A percentile compares a stretch with the other conserved stretches of the same genome.
These are phyloP conservation scores for Halictus quadricinctus DNA, from an alignment of 2,888 invertebrate species.

Conservation along the genomic window DNA sequence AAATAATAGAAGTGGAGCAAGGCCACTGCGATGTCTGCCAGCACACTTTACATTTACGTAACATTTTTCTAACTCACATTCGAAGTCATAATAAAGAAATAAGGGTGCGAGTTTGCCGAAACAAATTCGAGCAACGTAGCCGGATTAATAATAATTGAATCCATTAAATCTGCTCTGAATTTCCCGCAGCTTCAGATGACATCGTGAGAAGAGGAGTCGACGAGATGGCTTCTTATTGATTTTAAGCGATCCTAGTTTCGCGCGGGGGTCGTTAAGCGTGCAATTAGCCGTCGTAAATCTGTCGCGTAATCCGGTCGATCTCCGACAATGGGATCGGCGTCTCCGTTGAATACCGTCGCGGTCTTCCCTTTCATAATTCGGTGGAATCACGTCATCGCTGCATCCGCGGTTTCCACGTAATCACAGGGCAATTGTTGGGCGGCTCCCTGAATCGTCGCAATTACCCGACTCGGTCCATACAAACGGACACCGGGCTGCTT, in stretches of 20 bases:
- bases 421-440: slow-evolving; percentile 31
- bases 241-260: slow-evolving; percentile 27
- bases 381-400: slow-evolving; percentile 16
- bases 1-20: too few relatives aligned
- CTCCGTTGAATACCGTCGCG: not conserved
- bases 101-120: too few relatives aligned
- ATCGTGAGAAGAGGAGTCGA: not conserved
- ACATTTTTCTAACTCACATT: too few relatives aligned
- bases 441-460: slow-evolving; percentile 36
- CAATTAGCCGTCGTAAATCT: slow-evolving; percentile 33
- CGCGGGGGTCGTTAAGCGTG: not conserved
- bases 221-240: slow-evolving; percentile 33
- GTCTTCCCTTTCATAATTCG: slow-evolving; percentile 5
- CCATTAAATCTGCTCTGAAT: not conserved
- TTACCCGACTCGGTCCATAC: not conserved
- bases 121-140: not conserved
- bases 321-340: not conserved
- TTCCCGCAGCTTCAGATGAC: not conserved
- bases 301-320: not conserved
- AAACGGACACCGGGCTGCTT: slow-evolving; percentile 8
- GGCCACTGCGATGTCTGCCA: too few relatives aligned
- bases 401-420: slow-evolving; percentile 19
- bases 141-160: not conserved
- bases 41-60: too few relatives aligned
- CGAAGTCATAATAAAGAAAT: too few relatives aligned